A percentile compares a stretch with the other conserved stretches of the same genome.
These are phyloP conservation scores for Drosophila emarginata DNA, from an alignment of 2,888 invertebrate species.

Conservation along the genomic window DNA sequence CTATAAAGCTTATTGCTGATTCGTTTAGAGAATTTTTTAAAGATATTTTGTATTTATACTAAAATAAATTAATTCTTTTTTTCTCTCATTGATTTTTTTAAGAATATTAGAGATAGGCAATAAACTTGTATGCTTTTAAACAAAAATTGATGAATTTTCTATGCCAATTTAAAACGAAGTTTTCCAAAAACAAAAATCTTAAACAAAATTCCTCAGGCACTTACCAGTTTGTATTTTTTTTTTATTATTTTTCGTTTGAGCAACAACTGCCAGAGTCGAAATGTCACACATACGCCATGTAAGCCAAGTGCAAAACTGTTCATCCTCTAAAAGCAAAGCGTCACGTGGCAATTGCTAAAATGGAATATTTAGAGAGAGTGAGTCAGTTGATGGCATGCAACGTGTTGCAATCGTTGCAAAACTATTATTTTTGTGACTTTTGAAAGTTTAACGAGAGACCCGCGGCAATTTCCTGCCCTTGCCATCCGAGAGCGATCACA, in stretches of 20 bases:
- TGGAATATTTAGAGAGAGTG: not conserved
- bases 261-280: not conserved
- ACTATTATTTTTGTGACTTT: slow-evolving; percentile 18
- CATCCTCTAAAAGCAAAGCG: slow-evolving; percentile 8
- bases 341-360: slow-evolving; percentile 17
- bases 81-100: too few species aligned
- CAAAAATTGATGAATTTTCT: too few species aligned
- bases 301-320: slow-evolving; percentile 4
- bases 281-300: slow-evolving; percentile 6
- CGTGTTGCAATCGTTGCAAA: slow-evolving; percentile 19
- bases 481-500: slow-evolving; percentile 2
- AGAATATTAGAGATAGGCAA: too few species aligned
- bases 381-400: slow-evolving; percentile 5
- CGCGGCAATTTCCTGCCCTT: slow-evolving; percentile 6
- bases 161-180: not conserved
- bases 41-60: too few species aligned
- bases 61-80: too few species aligned
- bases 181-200: too few species aligned
- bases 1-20: too few species aligned
- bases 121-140: too few species aligned
- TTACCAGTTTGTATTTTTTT: not conserved
- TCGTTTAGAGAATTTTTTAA: too few species aligned
- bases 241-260: not conserved
- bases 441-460: slow-evolving; percentile 17
- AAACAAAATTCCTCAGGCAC: not conserved